Conservation (phyloP, 1,140 invertebrate genomes). For the Frieseomelitta varia region DNA sequence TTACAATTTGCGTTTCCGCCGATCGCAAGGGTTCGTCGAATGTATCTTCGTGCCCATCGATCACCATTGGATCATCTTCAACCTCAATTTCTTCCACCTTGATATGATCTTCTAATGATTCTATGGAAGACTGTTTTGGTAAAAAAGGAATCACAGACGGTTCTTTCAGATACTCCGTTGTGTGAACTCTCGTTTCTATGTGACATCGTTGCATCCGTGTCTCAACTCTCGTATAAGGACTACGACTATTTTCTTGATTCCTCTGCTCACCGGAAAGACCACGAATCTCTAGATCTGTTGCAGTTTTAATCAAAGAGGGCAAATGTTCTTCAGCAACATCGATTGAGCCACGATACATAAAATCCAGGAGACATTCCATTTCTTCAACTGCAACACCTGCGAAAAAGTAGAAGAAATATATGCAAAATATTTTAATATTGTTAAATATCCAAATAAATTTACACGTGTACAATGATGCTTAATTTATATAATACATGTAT, state of each 20-base stretch:
- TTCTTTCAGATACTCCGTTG: conserved; percentile 73
- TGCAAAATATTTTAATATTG: no score
- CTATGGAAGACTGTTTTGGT: conserved; percentile 65
- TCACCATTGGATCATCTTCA: conserved; percentile 79
- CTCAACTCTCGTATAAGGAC: conserved; percentile 68
- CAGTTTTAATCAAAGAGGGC: conserved; percentile 86
- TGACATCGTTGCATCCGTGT: conserved; percentile 68
- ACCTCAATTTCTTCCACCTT: conserved; percentile 79
- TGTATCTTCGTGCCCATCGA: conserved; percentile 73
- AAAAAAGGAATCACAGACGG: conserved; percentile 61
- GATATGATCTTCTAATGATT: conserved; percentile 70
- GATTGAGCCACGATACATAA: conserved; percentile 89
- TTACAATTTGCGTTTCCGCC: conserved; percentile 72
- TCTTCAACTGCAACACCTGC: conserved; percentile 85
- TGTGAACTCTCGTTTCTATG: conserved; percentile 71
- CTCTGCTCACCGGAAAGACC: conserved; percentile 80
- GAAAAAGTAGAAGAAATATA: not conserved
- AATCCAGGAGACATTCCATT: conserved; percentile 87
- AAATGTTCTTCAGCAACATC: conserved; percentile 86
- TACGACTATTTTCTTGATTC: conserved; percentile 65
- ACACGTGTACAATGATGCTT: not conserved
- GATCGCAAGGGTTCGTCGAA: conserved; percentile 71
- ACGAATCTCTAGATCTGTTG: conserved; percentile 85
- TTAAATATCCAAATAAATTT: not conserved
- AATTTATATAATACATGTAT: not conserved